Conservation (phyloP, 2,888 invertebrate species). For the Thymelicus lineola region DNA sequence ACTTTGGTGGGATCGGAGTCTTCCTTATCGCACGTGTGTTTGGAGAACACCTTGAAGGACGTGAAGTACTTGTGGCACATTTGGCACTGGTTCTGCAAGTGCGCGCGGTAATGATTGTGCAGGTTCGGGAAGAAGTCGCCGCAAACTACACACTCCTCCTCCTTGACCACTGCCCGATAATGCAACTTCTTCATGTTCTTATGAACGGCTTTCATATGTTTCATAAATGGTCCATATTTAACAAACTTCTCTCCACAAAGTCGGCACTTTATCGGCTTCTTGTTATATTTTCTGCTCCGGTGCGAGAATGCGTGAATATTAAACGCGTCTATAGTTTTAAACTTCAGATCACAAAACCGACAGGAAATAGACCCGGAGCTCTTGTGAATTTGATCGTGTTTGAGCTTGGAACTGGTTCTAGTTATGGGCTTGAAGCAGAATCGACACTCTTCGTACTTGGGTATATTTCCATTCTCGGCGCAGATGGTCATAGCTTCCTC, state of each 20-base stretch:
- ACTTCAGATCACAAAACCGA: slow-evolving; percentile 76
- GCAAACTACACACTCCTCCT: slow-evolving; percentile 86
- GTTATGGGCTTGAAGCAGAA: slow-evolving; percentile 81
- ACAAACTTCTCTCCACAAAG: slow-evolving; percentile 75
- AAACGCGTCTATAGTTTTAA: slow-evolving; percentile 79
- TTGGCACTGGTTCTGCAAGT: slow-evolving; percentile 83
- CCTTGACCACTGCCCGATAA: slow-evolving; percentile 70
- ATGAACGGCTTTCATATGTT: slow-evolving; percentile 73
- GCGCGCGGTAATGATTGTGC: slow-evolving; percentile 87
- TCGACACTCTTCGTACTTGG: slow-evolving; percentile 72
- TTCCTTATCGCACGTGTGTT: slow-evolving; percentile 68
- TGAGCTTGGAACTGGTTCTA: slow-evolving; percentile 61
- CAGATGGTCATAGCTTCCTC: slow-evolving; percentile 55
- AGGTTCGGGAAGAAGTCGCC: slow-evolving; percentile 85
- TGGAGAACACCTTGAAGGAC: slow-evolving; percentile 64
- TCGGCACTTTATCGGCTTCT: slow-evolving; percentile 75
- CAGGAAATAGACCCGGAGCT: slow-evolving; percentile 79
- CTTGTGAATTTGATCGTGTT: slow-evolving; percentile 71
- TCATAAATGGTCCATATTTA: slow-evolving; percentile 76
- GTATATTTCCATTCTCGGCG: slow-evolving; percentile 42
- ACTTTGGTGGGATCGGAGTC: slow-evolving; percentile 72
- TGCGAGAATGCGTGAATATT: slow-evolving; percentile 81
- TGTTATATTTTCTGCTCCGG: slow-evolving; percentile 75
- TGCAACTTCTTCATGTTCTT: slow-evolving; percentile 72
- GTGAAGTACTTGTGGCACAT: slow-evolving; percentile 76